A percentile compares a stretch with the other conserved stretches of the same genome.
These are phyloP conservation scores for Thecocarcelia acutangulata DNA, from an alignment of 2,888 invertebrate species.

Conservation along the genomic window DNA sequence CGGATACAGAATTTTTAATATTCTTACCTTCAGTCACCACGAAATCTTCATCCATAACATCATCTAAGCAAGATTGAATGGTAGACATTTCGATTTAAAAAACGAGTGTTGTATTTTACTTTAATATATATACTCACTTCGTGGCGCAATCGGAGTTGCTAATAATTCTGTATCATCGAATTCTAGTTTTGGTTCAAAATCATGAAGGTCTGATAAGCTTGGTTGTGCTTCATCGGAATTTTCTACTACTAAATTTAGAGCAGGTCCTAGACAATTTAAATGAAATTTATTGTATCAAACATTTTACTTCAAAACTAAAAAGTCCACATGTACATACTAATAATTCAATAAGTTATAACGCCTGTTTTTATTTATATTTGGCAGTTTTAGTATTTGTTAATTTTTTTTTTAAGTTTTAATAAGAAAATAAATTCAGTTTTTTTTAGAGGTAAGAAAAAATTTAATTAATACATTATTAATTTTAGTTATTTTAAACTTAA, in stretches of 20 bases:
- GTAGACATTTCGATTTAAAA: slow-evolving; percentile 7
- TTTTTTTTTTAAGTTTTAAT: slow-evolving; percentile 43
- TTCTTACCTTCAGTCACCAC: slow-evolving; percentile 78
- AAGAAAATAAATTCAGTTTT: slow-evolving; percentile 39
- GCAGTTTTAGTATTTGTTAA: slow-evolving; percentile 57
- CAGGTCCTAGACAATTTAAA: slow-evolving; percentile 76
- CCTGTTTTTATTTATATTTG: slow-evolving; percentile 57
- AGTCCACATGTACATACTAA: slow-evolving; percentile 66
- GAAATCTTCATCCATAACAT: slow-evolving; percentile 80
- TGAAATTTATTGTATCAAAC: slow-evolving; percentile 68
- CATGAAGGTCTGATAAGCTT: slow-evolving; percentile 94
- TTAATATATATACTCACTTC: slow-evolving; percentile 83
- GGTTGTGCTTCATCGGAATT: slow-evolving; percentile 90
- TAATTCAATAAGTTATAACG: slow-evolving; percentile 70
- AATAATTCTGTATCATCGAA: slow-evolving; percentile 95
- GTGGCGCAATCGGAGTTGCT: slow-evolving; percentile 83
- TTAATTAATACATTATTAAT: slow-evolving; percentile 52
- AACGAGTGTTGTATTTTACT: background rate
- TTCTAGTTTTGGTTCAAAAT: slow-evolving; percentile 86
- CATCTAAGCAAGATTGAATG: slow-evolving; percentile 73
- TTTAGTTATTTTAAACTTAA: slow-evolving; percentile 19
- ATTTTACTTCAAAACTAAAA: slow-evolving; percentile 55
- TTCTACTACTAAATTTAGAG: slow-evolving; percentile 80
- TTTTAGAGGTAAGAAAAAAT: slow-evolving; percentile 59
- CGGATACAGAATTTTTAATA: background rate